phyloP scores from a whole-genome alignment of 2,888 invertebrate species.

The Trachelus tabidus region DNA sequence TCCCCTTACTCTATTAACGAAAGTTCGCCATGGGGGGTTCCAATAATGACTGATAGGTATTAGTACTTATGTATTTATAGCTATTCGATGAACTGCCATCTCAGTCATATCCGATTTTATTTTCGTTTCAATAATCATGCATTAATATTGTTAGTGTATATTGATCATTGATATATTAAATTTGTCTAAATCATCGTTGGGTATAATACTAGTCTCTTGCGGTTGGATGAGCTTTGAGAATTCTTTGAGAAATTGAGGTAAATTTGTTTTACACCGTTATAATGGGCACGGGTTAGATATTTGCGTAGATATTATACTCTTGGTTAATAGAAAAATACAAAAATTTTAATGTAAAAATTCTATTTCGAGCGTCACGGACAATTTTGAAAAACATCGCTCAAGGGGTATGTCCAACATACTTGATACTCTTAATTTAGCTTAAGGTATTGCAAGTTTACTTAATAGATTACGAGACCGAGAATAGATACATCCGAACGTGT shows the following conservation, averaged over 20 bases:
- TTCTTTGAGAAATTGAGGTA: not conserved
- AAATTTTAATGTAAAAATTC: not conserved
- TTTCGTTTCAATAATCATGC: not conserved
- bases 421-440: not conserved
- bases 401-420: not conserved
- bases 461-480: not conserved
- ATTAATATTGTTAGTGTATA: not conserved
- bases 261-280: not conserved
- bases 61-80: not conserved
- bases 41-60: not conserved
- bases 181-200: not conserved
- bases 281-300: not conserved
- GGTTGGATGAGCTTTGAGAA: not conserved
- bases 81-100: not conserved
- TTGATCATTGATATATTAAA: not conserved
- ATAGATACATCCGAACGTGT: not conserved
- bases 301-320: not conserved
- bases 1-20: not conserved
- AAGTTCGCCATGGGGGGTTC: not conserved
- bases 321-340: not conserved
- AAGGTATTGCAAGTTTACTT: not conserved
- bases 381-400: not conserved
- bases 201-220: not conserved
- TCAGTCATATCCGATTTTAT: not conserved
- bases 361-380: not conserved